phyloP scores from a whole-genome alignment of 1,140 invertebrate genomes.

The Psix sp. region DNA sequence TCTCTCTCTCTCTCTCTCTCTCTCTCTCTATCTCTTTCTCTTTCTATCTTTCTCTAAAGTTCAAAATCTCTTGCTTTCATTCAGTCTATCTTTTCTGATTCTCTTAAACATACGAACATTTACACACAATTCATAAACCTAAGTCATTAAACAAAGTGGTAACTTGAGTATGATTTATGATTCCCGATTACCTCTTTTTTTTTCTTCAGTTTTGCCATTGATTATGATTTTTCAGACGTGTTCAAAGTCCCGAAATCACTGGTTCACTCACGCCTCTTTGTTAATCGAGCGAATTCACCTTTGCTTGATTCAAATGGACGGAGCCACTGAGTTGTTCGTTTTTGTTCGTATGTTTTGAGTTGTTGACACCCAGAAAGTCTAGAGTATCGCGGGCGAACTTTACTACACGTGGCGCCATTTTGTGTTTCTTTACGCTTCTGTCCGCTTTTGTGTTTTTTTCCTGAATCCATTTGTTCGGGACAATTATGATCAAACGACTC shows the following conservation, averaged over 20 bases:
- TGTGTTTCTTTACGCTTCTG: slow-evolving; percentile 62
- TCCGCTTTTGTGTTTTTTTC: slow-evolving; percentile 59
- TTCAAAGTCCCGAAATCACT: slow-evolving; percentile 18
- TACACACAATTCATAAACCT: slow-evolving; percentile 56
- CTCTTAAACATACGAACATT: slow-evolving; percentile 57
- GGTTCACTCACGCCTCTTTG: no score
- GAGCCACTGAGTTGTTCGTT: slow-evolving; percentile 35
- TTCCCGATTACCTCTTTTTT: no score
- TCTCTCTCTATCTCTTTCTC: no score
- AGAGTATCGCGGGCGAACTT: slow-evolving; percentile 12
- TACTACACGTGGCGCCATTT: slow-evolving; percentile 57
- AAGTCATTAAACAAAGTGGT: no score
- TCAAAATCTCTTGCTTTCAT: slow-evolving; percentile 50
- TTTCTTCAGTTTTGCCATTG: slow-evolving; percentile 26
- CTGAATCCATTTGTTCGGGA: slow-evolving; percentile 38
- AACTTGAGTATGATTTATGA: slow-evolving; percentile 30
- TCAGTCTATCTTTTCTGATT: slow-evolving; percentile 38
- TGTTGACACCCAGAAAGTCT: no score
- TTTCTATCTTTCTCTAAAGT: slow-evolving; percentile 34
- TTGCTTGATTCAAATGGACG: slow-evolving; percentile 15
- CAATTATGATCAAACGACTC: slow-evolving; percentile 1
- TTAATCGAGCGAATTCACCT: slow-evolving; percentile 6
- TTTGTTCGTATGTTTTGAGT: slow-evolving; percentile 53
- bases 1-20: slow-evolving; percentile 44
- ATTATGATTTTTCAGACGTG: slow-evolving; percentile 38